Percentiles rank a stretch among this genome's conserved stretches.
Evolutionary conservation across 2,113 vertebrate species (phyloP).

Genomic region (Tachuris rubrigastra): DNA sequence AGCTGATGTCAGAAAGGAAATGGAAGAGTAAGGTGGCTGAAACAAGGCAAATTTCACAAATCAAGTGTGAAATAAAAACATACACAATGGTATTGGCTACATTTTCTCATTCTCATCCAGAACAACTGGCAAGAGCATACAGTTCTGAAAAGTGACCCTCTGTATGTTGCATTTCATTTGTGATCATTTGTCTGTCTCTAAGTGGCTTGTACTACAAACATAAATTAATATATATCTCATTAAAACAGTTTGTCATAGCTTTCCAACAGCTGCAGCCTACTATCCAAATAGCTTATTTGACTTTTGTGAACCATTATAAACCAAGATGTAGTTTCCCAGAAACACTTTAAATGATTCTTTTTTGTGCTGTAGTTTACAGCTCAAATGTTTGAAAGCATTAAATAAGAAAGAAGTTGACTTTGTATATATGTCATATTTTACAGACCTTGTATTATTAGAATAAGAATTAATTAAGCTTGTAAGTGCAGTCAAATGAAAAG

Average conservation of each 20-base stretch:
- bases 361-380: background rate
- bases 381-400: background rate
- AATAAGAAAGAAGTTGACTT: background rate
- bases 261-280: background rate
- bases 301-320: background rate
- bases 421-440: background rate
- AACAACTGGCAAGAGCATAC: background rate
- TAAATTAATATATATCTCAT: background rate
- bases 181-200: background rate
- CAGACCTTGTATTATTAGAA: background rate
- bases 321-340: background rate
- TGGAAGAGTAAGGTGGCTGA: background rate
- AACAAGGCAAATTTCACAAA: background rate
- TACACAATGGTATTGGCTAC: background rate
- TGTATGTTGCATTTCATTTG: background rate
- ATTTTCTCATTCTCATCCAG: background rate
- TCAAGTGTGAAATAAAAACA: background rate
- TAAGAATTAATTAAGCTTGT: background rate
- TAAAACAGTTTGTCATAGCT: background rate
- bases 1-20: background rate
- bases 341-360: background rate
- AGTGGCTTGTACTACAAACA: background rate
- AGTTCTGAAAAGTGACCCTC: background rate
- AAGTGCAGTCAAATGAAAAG: background rate
- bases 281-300: background rate